These are phyloP conservation scores for Centrocercus urophasianus DNA, from an alignment of 2,113 vertebrate genomes.

Conservation along the genomic window DNA sequence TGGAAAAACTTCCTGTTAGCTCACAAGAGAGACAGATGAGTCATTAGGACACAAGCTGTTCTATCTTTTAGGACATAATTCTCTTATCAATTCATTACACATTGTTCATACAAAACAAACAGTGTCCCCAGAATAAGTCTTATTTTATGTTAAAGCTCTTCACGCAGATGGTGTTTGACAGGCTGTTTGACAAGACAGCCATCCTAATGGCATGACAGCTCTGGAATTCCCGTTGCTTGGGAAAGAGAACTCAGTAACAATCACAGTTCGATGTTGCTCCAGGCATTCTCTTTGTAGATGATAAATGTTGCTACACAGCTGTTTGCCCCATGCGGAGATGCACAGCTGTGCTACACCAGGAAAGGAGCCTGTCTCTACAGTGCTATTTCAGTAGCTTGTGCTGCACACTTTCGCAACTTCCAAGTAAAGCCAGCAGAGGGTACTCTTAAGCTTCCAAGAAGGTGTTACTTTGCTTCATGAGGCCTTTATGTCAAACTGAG, in stretches of 20 bases:
- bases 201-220: not conserved
- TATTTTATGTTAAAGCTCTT: not conserved
- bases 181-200: constrained; percentile 12
- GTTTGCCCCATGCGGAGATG: not conserved
- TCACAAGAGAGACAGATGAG: constrained; percentile 17
- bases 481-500: not conserved
- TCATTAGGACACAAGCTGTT: constrained; percentile 38
- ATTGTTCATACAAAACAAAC: not conserved
- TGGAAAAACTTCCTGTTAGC: constrained; percentile 1
- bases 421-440: constrained; percentile 50
- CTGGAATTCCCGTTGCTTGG: constrained; percentile 30
- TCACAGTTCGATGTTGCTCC: not conserved
- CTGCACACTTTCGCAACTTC: not conserved
- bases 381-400: not conserved
- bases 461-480: accelerated
- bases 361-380: not conserved
- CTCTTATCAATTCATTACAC: constrained; percentile 30
- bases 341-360: not conserved
- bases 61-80: constrained; percentile 6
- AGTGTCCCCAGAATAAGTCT: constrained; percentile 19
- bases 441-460: not conserved
- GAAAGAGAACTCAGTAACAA: not conserved
- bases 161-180: not conserved
- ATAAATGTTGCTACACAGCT: constrained; percentile 11
- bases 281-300: constrained; percentile 25